Base-by-base conservation (phyloP, 2,888 invertebrate species). In the Agonum fuliginosum region DNA sequence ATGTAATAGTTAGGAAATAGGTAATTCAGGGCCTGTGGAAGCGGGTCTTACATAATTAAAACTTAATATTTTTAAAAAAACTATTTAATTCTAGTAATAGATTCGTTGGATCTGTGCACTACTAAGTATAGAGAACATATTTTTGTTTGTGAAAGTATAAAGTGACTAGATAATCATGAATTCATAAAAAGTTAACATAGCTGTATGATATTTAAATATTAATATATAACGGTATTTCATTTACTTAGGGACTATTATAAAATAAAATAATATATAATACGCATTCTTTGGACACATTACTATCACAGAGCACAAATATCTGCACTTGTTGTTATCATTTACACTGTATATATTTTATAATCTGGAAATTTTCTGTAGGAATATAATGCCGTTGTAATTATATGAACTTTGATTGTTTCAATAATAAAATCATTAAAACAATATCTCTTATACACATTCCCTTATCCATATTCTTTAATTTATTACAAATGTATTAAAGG, bases 291-390 rank as follows among this genome's bases (percentile, higher is more conserved):
- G 72, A 54, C 46, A 48, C 27, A 46, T 54, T 67, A 30, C 24
- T 74, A 75, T 75, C 75, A 75, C 75, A 75, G 34, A 75, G 34
- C 41, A 27, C 41, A 48, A 48, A 43, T 67, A 17, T 73, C 22
- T 73, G 74, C 74, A 74, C 74, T 74, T 74, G 74, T 74, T 74
- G 74, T 74, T 74, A 46, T 62, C 30, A 62, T 43, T 17, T 34
- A 24, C 74, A 74, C 74, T 74, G 74, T 74, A 74, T 43, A 74
- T 73, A 73, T 73, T 41, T 67, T 67, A 41, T 62, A 54, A 30
- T 27, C 30, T 14, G 30, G 17, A 62, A 30, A 62, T 34, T 62
- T 20, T 62, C 14, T 17, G 14, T 34, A 62, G 34, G 30, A 34
- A 62, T 62, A 34, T 62, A 34, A 54, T 54, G 24, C 54, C 54